Evolutionary conservation across 2,888 invertebrate genomes (phyloP).

Genomic region (Sthenelais limicola): DNA sequence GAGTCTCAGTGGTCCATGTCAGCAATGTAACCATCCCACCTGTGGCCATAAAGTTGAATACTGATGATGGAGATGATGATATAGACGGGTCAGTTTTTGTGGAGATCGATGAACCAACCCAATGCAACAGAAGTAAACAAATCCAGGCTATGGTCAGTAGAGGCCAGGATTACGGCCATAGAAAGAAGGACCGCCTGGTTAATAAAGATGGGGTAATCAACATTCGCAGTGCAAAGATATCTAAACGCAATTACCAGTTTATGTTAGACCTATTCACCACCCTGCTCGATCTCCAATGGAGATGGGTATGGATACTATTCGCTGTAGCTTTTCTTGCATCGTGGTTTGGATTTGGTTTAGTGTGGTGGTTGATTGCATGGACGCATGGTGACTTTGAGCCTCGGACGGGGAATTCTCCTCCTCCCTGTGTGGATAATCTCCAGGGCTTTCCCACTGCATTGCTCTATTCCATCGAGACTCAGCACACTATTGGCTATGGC

Average conservation of each 20-base stretch:
- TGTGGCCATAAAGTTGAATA: too few relatives aligned
- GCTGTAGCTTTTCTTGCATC: conserved; percentile 10
- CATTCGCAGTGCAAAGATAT: conserved; percentile 5
- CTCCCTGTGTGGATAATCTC: conserved; percentile 49
- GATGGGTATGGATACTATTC: conserved; percentile 18
- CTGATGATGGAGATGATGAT: neutral
- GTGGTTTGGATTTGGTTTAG: conserved; percentile 33
- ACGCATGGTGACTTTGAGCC: conserved; percentile 17
- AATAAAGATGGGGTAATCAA: conserved; percentile 35
- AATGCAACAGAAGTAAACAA: too few relatives aligned
- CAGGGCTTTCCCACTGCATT: conserved; percentile 51
- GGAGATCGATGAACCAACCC: too few relatives aligned
- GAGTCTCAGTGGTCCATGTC: too few relatives aligned
- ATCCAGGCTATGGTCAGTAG: conserved; percentile 31
- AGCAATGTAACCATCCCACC: too few relatives aligned
- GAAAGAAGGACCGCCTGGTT: conserved; percentile 43
- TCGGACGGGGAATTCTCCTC: too few relatives aligned
- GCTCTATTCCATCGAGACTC: conserved; percentile 55
- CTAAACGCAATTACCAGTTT: conserved; percentile 5
- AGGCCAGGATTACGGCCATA: conserved; percentile 43
- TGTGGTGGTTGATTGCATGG: conserved; percentile 40
- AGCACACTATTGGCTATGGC: conserved; percentile 56
- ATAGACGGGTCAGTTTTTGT: too few relatives aligned
- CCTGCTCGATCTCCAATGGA: conserved; percentile 28
- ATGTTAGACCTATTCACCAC: conserved; percentile 37